A percentile compares a stretch with the other conserved stretches of the same genome.
phyloP scores from a whole-genome alignment of 2,113 vertebrate genomes.

The Platichthys flesus region DNA sequence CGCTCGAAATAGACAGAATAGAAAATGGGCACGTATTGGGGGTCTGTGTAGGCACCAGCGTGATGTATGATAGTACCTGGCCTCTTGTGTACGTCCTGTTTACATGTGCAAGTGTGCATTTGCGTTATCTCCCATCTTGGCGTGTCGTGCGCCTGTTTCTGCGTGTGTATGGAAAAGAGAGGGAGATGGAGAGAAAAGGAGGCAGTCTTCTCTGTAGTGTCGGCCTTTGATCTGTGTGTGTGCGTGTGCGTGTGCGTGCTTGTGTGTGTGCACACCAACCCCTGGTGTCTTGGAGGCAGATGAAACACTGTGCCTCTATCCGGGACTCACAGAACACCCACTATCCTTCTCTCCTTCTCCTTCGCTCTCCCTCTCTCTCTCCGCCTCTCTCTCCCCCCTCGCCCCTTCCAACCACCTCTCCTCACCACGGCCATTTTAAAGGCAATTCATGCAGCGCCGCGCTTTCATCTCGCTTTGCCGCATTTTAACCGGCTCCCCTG shows the following conservation, averaged over 20 bases:
- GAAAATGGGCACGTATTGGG: background rate
- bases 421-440: slow-evolving; percentile 68
- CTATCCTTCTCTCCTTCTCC: slow-evolving; percentile 59
- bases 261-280: slow-evolving; percentile 40
- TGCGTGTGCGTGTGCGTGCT: slow-evolving; percentile 8
- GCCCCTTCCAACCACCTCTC: slow-evolving; percentile 31
- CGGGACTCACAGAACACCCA: slow-evolving; percentile 78
- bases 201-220: slow-evolving; percentile 69
- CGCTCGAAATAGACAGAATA: background rate
- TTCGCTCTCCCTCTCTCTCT: slow-evolving; percentile 22
- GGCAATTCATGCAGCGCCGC: slow-evolving; percentile 56
- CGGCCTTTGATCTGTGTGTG: slow-evolving; percentile 71
- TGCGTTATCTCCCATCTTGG: slow-evolving; percentile 2
- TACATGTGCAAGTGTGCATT: background rate
- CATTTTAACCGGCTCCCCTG: slow-evolving; percentile 55
- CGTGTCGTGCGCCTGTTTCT: slow-evolving; percentile 16
- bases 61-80: background rate
- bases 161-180: slow-evolving; percentile 30
- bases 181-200: slow-evolving; percentile 47
- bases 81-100: slow-evolving; percentile 16
- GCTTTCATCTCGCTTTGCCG: slow-evolving; percentile 62
- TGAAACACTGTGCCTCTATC: slow-evolving; percentile 78
- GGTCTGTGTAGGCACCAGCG: background rate
- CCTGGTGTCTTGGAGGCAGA: slow-evolving; percentile 78
- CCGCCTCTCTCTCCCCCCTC: background rate